Conservation (phyloP, 2,113 vertebrate genomes). For the Seriola rivoliana region DNA sequence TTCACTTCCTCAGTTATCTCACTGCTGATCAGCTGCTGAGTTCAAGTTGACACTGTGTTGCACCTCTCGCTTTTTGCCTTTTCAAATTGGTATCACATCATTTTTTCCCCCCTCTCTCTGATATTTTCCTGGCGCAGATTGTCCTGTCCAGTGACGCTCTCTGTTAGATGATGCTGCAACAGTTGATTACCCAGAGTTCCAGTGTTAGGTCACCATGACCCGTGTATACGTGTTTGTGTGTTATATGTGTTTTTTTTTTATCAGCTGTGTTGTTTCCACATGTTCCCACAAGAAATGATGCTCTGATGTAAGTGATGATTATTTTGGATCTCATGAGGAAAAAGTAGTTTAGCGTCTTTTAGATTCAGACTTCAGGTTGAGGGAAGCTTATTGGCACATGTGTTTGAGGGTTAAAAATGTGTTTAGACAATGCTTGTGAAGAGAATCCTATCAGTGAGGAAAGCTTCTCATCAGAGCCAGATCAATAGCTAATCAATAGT, state of each 20-base stretch:
- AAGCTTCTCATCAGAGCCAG: too few relatives aligned
- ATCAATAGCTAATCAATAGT: too few relatives aligned
- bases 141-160: not conserved
- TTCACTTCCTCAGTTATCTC: not conserved
- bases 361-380: too few relatives aligned
- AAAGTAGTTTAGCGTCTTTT: too few relatives aligned
- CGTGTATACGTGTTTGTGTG: not conserved
- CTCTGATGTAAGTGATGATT: too few relatives aligned
- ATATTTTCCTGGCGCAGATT: not conserved
- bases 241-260: not conserved
- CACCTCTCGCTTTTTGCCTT: not conserved
- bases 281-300: not conserved
- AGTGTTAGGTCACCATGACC: conserved; percentile 8
- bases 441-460: too few relatives aligned
- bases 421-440: too few relatives aligned
- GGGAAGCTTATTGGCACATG: too few relatives aligned
- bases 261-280: not conserved
- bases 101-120: not conserved
- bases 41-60: not conserved
- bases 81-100: conserved; percentile 18
- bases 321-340: too few relatives aligned
- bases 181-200: conserved; percentile 2
- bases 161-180: conserved; percentile 12
- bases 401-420: too few relatives aligned
- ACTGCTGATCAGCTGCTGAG: not conserved